Evolutionary conservation across 2,113 vertebrate species (phyloP).

Genomic region (Ceyx cyanopectus): DNA sequence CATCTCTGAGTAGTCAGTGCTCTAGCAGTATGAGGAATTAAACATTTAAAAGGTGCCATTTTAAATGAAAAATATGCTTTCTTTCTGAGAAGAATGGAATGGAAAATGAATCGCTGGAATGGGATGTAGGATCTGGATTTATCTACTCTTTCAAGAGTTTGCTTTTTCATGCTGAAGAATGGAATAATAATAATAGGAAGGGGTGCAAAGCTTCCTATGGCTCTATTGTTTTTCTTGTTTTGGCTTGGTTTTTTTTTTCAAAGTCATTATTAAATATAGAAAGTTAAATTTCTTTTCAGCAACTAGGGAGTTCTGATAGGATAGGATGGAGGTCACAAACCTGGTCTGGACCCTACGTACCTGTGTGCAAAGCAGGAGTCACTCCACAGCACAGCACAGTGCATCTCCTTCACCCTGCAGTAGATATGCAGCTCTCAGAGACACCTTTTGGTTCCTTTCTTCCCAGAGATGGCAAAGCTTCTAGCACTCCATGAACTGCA

Average conservation of each 20-base stretch:
- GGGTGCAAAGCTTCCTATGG: neutral
- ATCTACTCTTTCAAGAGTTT: neutral
- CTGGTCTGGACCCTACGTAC: neutral
- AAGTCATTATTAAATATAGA: neutral
- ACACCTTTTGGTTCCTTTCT: slow-evolving; percentile 36
- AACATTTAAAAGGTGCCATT: neutral
- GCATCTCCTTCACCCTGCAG: neutral
- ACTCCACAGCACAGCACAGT: neutral
- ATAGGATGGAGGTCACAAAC: neutral
- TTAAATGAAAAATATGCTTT: neutral
- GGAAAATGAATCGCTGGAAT: neutral
- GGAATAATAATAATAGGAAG: neutral
- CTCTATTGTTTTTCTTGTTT: neutral
- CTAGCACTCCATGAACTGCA: slow-evolving; percentile 46
- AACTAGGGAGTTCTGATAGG: neutral
- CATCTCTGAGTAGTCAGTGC: neutral
- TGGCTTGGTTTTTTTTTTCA: neutral
- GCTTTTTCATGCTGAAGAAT: neutral
- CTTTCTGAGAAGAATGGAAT: neutral
- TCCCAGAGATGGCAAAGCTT: slow-evolving; percentile 34
- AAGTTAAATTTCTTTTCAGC: neutral
- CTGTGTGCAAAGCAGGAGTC: neutral
- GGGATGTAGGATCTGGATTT: neutral
- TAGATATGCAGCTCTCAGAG: neutral
- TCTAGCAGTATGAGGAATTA: neutral